Evolutionary conservation across 2,888 invertebrate genomes (phyloP).

Genomic region (Volucella inflata): DNA sequence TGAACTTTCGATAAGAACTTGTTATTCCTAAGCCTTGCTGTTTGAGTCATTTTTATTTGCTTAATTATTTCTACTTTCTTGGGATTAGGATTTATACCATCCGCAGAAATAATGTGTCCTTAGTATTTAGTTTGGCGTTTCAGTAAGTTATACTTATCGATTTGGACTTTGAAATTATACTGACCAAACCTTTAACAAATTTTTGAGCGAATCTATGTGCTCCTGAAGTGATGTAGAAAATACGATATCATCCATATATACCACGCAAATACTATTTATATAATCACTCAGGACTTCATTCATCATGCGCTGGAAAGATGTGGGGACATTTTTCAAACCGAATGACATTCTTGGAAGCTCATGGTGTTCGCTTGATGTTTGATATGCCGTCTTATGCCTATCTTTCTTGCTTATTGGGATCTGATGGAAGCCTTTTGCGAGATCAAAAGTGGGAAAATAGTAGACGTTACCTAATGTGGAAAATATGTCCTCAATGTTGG

Average conservation of each 20-base stretch:
- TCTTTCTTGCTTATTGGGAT: constrained; percentile 45
- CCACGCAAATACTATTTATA: constrained; percentile 46
- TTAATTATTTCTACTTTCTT: constrained; percentile 21
- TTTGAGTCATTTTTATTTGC: constrained; percentile 13
- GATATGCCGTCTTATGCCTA: constrained; percentile 50
- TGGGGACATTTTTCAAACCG: constrained; percentile 31
- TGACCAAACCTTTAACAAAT: constrained; percentile 4
- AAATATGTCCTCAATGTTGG: constrained; percentile 61
- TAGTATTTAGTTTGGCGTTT: constrained; percentile 36
- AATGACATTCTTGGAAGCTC: constrained; percentile 34
- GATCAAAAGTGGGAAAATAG: constrained; percentile 58
- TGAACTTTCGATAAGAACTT: constrained; percentile 8
- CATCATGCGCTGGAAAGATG: constrained; percentile 51
- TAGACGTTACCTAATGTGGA: constrained; percentile 44
- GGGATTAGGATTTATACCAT: constrained; percentile 25
- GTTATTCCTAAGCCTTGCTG: constrained; percentile 18
- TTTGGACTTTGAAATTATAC: constrained; percentile 27
- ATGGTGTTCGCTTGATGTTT: constrained; percentile 17
- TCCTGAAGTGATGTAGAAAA: constrained; percentile 29
- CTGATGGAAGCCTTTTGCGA: constrained; percentile 64
- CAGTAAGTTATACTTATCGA: constrained; percentile 36
- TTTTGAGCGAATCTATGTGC: constrained; percentile 23
- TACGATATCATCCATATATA: constrained; percentile 43
- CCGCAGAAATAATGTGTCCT: constrained; percentile 24
- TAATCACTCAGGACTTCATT: constrained; percentile 30